Percentiles rank a stretch among this genome's conserved stretches.
phyloP scores from a whole-genome alignment of 2,888 invertebrate genomes.

The Macrophya alboannulata region DNA sequence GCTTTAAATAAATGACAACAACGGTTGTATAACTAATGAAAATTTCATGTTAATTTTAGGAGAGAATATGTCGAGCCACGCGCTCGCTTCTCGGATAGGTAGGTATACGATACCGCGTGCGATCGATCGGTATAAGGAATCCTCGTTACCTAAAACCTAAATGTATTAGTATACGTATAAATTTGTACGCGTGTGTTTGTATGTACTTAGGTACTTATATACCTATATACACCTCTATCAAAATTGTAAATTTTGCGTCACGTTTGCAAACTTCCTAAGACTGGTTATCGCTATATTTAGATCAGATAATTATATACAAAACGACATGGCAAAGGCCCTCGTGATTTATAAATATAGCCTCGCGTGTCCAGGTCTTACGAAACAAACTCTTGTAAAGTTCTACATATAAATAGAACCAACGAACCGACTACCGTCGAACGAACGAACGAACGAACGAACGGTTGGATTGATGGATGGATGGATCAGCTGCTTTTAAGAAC shows the following conservation, averaged over 20 bases:
- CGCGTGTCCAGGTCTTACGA: constrained; percentile 45
- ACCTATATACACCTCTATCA: not conserved
- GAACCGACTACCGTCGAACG: constrained; percentile 14
- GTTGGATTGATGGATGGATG: not conserved
- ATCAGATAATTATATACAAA: constrained; percentile 45
- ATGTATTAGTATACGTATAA: too few relatives aligned
- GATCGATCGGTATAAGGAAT: not conserved
- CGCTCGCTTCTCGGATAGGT: not conserved
- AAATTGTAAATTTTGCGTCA: constrained; percentile 11
- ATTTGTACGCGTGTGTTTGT: too few relatives aligned
- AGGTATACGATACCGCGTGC: not conserved
- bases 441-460: not conserved
- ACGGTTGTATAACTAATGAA: constrained; percentile 32
- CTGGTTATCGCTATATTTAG: constrained; percentile 45
- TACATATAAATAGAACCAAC: constrained; percentile 34
- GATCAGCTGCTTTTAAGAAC: constrained; percentile 4
- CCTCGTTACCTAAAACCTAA: not conserved
- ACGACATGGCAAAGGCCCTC: constrained; percentile 31
- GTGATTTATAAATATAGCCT: constrained; percentile 49
- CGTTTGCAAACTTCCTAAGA: constrained; percentile 20
- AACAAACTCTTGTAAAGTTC: constrained; percentile 46
- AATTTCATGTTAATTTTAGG: constrained; percentile 13
- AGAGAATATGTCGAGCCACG: constrained; percentile 4
- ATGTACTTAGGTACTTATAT: not conserved
- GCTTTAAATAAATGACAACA: constrained; percentile 33